Percentiles rank a stretch among this genome's conserved stretches.
Evolutionary conservation across 2,113 vertebrate genomes (phyloP).

Genomic region (Noctilio leporinus): DNA sequence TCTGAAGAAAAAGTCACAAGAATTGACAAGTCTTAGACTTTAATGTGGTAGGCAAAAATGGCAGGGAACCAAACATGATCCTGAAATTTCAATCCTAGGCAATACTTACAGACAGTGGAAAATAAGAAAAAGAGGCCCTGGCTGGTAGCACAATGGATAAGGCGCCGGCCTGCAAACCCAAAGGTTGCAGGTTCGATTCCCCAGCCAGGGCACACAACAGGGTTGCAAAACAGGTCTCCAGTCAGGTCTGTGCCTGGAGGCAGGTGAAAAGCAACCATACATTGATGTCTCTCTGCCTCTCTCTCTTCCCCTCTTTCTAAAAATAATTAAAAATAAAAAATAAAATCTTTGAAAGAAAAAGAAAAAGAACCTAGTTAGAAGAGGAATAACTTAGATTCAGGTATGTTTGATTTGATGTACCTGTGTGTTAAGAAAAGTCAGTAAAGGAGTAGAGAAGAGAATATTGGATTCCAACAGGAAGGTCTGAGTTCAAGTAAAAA

Average conservation of each 20-base stretch:
- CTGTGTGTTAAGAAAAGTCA: not conserved
- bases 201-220: too few relatives aligned
- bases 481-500: not conserved
- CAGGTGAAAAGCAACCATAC: too few relatives aligned
- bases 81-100: not conserved
- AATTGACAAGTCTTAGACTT: not conserved
- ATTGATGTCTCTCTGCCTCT: too few relatives aligned
- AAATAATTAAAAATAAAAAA: too few relatives aligned
- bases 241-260: too few relatives aligned
- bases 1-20: slow-evolving; percentile 15
- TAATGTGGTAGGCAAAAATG: not conserved
- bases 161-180: too few relatives aligned
- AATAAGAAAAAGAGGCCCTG: not conserved
- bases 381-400: not conserved
- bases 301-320: too few relatives aligned
- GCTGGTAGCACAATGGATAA: too few relatives aligned
- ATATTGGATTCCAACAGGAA: not conserved
- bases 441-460: not conserved
- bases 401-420: not conserved
- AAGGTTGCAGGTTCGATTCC: too few relatives aligned
- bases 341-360: too few relatives aligned
- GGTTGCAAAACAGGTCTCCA: too few relatives aligned
- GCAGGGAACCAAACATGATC: not conserved
- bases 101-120: not conserved
- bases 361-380: too few relatives aligned